Percentiles rank a stretch among this genome's conserved stretches.
These are phyloP conservation scores for Hippocampus guttulatus DNA, from an alignment of 2,113 vertebrate genomes.

Conservation along the genomic window DNA sequence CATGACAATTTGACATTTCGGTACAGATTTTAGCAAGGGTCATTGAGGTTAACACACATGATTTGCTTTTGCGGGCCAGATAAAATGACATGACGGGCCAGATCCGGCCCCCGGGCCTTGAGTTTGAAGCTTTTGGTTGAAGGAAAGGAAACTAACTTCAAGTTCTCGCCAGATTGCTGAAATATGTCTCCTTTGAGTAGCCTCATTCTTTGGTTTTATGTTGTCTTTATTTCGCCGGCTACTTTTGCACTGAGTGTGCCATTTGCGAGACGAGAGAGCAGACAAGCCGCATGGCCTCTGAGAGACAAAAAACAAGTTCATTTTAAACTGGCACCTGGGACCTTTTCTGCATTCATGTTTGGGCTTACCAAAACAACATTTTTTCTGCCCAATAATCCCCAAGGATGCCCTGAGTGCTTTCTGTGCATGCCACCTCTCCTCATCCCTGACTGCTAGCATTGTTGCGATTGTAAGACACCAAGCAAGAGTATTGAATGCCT, in stretches of 20 bases:
- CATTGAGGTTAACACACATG: too few relatives aligned
- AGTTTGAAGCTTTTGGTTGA: constrained; percentile 6
- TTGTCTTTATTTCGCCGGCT: constrained; percentile 8
- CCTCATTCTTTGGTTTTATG: constrained; percentile 17
- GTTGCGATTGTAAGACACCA: constrained; percentile 51
- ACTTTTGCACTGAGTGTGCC: constrained; percentile 3
- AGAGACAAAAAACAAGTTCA: constrained; percentile 20
- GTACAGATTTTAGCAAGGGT: too few relatives aligned
- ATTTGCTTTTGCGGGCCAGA: too few relatives aligned
- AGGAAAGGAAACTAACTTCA: constrained; percentile 38
- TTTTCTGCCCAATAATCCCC: constrained; percentile 18
- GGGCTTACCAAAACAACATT: constrained; percentile 38
- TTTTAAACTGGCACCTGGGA: constrained; percentile 21
- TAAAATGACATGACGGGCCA: too few relatives aligned
- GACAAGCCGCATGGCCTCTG: constrained; percentile 12
- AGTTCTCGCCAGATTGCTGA: constrained; percentile 34
- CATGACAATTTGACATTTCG: too few relatives aligned
- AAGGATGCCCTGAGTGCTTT: constrained; percentile 32
- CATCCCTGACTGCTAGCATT: constrained; percentile 30
- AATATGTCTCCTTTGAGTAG: constrained; percentile 25
- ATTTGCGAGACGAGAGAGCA: constrained; percentile 20
- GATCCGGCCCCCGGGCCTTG: too few relatives aligned
- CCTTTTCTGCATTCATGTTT: constrained; percentile 14
- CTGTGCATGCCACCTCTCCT: constrained; percentile 1
- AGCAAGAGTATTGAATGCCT: constrained; percentile 48